Conservation (phyloP, 2,797 vertebrate genomes). For the Malacoraja senta region DNA sequence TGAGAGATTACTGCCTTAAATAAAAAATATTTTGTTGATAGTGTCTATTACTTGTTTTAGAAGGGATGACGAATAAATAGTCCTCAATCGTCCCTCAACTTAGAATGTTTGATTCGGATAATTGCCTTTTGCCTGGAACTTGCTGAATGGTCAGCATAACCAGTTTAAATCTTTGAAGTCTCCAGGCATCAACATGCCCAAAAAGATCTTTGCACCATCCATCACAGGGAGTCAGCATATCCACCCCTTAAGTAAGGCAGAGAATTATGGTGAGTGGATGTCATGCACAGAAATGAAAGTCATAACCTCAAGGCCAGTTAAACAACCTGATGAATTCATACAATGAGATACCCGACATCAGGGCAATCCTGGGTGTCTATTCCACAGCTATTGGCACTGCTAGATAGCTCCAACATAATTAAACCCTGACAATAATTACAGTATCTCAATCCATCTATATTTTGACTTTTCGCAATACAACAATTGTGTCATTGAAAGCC, state of each 20-base stretch:
- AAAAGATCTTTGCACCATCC: not conserved
- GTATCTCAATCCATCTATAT: not conserved
- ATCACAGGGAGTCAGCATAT: no score
- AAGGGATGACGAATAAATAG: no score
- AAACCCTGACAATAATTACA: conserved; percentile 1
- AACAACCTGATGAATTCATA: not conserved
- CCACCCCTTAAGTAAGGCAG: not conserved
- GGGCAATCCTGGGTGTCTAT: not conserved
- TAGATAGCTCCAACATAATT: not conserved
- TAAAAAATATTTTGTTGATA: no score
- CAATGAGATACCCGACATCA: not conserved
- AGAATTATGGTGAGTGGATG: not conserved
- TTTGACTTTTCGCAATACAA: not conserved
- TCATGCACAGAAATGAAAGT: not conserved
- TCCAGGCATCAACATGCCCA: not conserved
- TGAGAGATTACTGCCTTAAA: no score
- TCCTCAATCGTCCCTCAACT: no score
- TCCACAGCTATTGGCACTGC: not conserved
- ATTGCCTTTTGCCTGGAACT: not conserved
- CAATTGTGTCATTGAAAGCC: not conserved
- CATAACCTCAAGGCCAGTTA: not conserved
- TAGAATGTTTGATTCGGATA: no score
- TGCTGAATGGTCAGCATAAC: not conserved
- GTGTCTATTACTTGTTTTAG: no score
- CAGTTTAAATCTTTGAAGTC: not conserved